Conservation (phyloP, 2,113 vertebrate species). For the Columba livia region DNA sequence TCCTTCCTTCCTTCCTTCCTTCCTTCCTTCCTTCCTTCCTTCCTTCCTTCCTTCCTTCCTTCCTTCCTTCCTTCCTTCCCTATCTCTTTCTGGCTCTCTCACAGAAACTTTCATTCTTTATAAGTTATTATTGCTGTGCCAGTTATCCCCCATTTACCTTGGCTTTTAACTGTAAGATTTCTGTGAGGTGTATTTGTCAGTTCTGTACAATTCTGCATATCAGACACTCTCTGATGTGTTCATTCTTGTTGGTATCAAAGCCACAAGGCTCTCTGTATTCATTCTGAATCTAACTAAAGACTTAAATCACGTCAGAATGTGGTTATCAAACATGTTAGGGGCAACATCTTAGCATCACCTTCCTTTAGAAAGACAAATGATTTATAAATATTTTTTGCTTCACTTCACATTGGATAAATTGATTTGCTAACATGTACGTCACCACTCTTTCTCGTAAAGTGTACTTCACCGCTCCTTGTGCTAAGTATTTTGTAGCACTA, state of each 20-base stretch:
- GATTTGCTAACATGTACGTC: not conserved
- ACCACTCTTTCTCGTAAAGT: not conserved
- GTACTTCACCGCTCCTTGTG: not conserved
- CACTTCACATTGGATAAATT: slow-evolving; percentile 11
- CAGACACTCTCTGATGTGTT: slow-evolving; percentile 17
- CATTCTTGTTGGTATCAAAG: slow-evolving; percentile 34
- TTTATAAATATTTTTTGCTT: slow-evolving; percentile 23
- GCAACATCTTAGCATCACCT: slow-evolving; percentile 7
- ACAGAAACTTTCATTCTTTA: not conserved
- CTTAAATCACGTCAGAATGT: slow-evolving; percentile 22
- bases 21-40: not conserved
- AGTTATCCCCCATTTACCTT: not conserved
- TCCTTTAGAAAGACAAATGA: slow-evolving; percentile 31
- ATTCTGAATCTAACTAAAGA: slow-evolving; percentile 1
- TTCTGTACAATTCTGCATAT: slow-evolving; percentile 6
- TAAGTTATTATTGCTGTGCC: not conserved
- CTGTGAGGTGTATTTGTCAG: not conserved
- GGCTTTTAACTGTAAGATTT: slow-evolving; percentile 15
- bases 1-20: too few relatives aligned
- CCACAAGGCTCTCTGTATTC: slow-evolving; percentile 11
- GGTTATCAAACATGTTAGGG: slow-evolving; percentile 37
- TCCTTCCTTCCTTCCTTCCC: too few relatives aligned
- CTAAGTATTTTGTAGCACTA: not conserved
- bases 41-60: not conserved
- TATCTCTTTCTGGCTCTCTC: not conserved